Evolutionary conservation across 2,888 invertebrate species (phyloP).

Genomic region (Eulithis testata): DNA sequence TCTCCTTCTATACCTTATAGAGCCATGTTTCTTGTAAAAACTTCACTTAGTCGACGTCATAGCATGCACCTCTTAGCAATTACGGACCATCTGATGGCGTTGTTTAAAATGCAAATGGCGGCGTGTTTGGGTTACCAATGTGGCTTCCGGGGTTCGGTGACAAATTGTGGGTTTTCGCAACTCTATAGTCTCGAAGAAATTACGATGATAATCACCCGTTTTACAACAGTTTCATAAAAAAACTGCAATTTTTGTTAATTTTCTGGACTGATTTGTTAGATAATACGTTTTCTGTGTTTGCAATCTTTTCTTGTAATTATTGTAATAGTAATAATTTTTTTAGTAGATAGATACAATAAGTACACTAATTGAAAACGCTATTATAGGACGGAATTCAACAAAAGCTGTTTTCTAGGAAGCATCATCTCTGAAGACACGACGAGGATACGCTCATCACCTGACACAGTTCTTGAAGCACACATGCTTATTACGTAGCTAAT

Average conservation of each 20-base stretch:
- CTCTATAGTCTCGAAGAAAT: too few species aligned
- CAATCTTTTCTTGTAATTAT: too few species aligned
- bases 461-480: background rate
- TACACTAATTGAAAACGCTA: too few species aligned
- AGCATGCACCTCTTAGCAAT: slow-evolving; percentile 47
- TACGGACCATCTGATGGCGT: slow-evolving; percentile 35
- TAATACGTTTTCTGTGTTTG: too few species aligned
- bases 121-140: slow-evolving; percentile 23
- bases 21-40: slow-evolving; percentile 28
- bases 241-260: too few species aligned
- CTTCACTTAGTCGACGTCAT: slow-evolving; percentile 47
- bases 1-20: slow-evolving; percentile 14
- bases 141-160: slow-evolving; percentile 8
- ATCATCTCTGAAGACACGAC: background rate
- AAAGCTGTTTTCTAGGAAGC: background rate
- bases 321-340: too few species aligned
- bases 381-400: too few species aligned
- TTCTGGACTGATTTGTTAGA: too few species aligned
- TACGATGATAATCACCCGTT: too few species aligned
- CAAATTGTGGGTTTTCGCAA: slow-evolving; percentile 19
- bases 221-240: too few species aligned
- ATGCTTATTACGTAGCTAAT: slow-evolving; percentile 17
- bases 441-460: background rate
- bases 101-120: slow-evolving; percentile 33
- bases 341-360: too few species aligned